Evolutionary conservation across 2,113 vertebrate species (phyloP), one percentile per base, ranked within the genome.

Genomic region (Rhinoderma darwinii): DNA sequence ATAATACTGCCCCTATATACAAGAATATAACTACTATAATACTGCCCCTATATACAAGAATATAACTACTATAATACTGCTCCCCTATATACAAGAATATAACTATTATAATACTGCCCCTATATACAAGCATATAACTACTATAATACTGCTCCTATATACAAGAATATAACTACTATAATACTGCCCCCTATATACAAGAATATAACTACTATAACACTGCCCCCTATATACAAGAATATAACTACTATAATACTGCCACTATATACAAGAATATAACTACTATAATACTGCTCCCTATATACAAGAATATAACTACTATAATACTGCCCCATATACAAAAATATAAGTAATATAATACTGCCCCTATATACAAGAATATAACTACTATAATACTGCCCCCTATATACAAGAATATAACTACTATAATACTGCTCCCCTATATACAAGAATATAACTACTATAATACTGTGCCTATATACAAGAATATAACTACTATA

Each of bases 221-320:
- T 61, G n/a, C 59, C n/a, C 4, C n/a, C 59, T 61, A 61, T 61
- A 10, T 61, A 61, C 59, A 61, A 61, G 59, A 61, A 61, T 61
- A 61, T 61, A 61, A 27, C 59, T 61, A 61, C 59, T 61, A 61
- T 61, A 61, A 61, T 61, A 61, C 59, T 61, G n/a, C 59, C 47
- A 3, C 59, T 61, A 61, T 61, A 4, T 61, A 61, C 59, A 61
- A 27, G 59, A 61, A 61, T 61, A 61, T 61, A 61, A 61, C 59
- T 61, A 61, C 59, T 61, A 61, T 61, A 61, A 61, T 61, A 27
- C n/a, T 61, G 59, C 59, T 12, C n/a, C 61, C 61, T 32, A 30
- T 63, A 9, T 63, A 63, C 61, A 63, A 63, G 61, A 63, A 63
- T 63, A 63, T 63, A 63, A 63, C n/a, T 63, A 63, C 61, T 63